Evolutionary conservation across 2,113 vertebrate genomes (phyloP), one percentile per base, ranked within the genome.

Genomic region (Syngnathus typhle): DNA sequence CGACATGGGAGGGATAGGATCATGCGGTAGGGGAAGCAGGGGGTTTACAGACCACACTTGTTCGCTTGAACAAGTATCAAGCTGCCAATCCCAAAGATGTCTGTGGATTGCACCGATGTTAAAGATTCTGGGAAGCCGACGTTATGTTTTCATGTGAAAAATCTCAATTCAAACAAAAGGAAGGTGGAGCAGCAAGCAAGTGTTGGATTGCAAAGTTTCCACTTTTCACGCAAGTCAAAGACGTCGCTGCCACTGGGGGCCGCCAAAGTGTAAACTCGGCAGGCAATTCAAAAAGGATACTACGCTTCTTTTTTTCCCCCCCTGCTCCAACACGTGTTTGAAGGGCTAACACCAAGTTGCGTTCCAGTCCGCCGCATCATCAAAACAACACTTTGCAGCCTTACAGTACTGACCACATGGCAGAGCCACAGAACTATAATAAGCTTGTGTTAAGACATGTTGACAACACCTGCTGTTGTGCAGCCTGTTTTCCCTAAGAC

Each of bases 391-490:
- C 69, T 72, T 49, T 47, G n/a, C 46, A 55, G 69, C 27, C 6
- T 61, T 65, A 64, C 39, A 67, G 55, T 7, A 49, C 38, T 71
- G 73, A 68, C 65, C 37, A 55, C 77, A 67, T 41, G 67, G 67
- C 46, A 10, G 61, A 38, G 55, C 23, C 16, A 4, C 67, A 67
- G 1, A 72, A 77, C 43, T 68, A 47, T 64, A 72, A 69, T n/a
- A 64, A 54, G 62, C 36, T 60, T 3, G 55, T 16, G 65, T 54
- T 70, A 67, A 39, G 72, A 56, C 36, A 61, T 54, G 72, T 68
- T 74, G 76, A 73, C 65, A 76, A 73, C 78, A 78, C 68, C 66
- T 80, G 71, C 67, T 76, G 75, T 56, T 39, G 44, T 59, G 68
- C 49, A 39, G 67, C n/a, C 36, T 6, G 56, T 21, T 60, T 71